Evolutionary conservation across 1,140 invertebrate genomes (phyloP).

Genomic region (Hetaerina americana): DNA sequence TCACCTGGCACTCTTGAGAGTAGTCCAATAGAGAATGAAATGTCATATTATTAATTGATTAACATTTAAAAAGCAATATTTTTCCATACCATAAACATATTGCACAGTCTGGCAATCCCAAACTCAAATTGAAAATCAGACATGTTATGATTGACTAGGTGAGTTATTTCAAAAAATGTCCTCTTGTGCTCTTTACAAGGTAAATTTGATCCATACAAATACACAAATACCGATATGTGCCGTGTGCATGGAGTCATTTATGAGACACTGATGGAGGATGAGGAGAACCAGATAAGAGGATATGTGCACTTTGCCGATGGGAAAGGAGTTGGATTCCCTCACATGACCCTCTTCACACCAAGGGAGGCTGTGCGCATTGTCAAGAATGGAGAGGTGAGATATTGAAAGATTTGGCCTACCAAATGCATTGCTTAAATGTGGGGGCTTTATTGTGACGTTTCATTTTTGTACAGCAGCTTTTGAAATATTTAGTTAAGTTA

Average conservation of each 20-base stretch:
- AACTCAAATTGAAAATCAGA: too few species aligned
- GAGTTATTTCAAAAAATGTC: too few species aligned
- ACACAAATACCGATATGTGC: constrained; percentile 65
- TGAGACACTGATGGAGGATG: constrained; percentile 67
- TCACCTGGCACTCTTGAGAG: too few species aligned
- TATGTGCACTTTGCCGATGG: constrained; percentile 61
- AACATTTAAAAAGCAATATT: too few species aligned
- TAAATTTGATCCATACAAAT: constrained; percentile 67
- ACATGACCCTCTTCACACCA: constrained; percentile 59
- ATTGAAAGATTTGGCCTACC: too few species aligned
- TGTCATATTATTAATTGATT: too few species aligned
- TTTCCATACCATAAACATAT: too few species aligned
- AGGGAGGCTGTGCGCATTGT: constrained; percentile 62
- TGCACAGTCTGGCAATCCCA: too few species aligned
- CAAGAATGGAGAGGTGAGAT: constrained; percentile 59
- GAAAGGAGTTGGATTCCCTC: constrained; percentile 54
- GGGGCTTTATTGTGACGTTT: not conserved
- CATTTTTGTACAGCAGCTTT: too few species aligned
- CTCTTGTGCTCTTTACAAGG: too few species aligned
- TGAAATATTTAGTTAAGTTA: constrained; percentile 2
- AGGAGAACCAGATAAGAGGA: constrained; percentile 60
- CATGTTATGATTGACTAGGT: too few species aligned
- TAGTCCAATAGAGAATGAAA: too few species aligned
- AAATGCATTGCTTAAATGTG: not conserved
- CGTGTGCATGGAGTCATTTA: constrained; percentile 62